Base-by-base conservation (phyloP, 2,888 invertebrate genomes). In the Listrodromus nycthemerus region DNA sequence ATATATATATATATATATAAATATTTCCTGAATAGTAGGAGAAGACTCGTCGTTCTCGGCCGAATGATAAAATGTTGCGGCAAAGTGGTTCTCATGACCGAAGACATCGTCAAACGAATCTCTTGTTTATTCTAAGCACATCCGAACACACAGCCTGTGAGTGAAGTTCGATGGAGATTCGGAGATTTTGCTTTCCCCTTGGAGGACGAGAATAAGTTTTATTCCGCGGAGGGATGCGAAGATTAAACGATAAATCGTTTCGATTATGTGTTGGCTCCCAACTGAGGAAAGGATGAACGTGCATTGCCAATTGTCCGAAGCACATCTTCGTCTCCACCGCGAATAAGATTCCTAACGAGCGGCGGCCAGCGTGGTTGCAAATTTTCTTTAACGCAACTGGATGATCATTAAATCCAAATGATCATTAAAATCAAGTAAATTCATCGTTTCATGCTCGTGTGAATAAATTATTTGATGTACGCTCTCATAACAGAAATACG, bases 231-330 rank as follows among this genome's bases (percentile, higher is more conserved):
- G 74, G 79, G 76, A 75, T 84, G 85, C 76, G 79, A 83, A 86
- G 86, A 86, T 86, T 83, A 83, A 86, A 86, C 85, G 83, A 86
- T 76, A 70, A 80, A 82, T 80, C 76, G 80, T 70, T 37, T 41
- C 66, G 73, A 65, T 58, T 21, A 50, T 58, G 48, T 21, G 65
- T 71, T 70, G 71, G 78, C 63, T 52, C 37, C 70, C 70, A 71
- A 67, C 65, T 61, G 77, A 65, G 19, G 5, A 21, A 33, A 48
- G 76, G 52, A 50, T 78, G 71, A 52, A 41, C n/a, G n/a, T n/a
- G n/a, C 21, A 13, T 21, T 24, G 21, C 21, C 24, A 13, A 55
- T 24, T 8, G 24, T 3, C 1, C 3, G 13, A 5, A 21, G 10
- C 10, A 55, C 2, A 10, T 10, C 21, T 52, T 52, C 41, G 13